phyloP scores from a whole-genome alignment of 2,113 vertebrate genomes.

The Cheilinus undulatus region DNA sequence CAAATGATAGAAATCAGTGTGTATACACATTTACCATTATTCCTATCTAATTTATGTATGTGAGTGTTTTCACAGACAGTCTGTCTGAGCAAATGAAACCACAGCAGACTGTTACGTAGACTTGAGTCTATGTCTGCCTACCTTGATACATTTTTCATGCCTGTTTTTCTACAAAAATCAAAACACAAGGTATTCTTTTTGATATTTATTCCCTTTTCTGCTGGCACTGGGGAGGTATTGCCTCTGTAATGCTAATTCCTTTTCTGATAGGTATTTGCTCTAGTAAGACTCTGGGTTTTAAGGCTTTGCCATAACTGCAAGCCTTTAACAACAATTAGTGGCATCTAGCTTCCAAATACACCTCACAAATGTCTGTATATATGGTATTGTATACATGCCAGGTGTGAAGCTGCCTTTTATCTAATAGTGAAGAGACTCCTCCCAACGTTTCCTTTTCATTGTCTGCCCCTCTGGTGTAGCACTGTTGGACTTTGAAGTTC shows the following conservation, averaged over 20 bases:
- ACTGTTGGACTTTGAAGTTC: conserved; percentile 57
- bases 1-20: neutral
- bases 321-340: conserved; percentile 47
- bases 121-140: conserved; percentile 8
- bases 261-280: conserved; percentile 41
- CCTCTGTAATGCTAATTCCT: conserved; percentile 50
- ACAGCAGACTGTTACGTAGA: conserved; percentile 22
- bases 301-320: conserved; percentile 7
- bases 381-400: conserved; percentile 8
- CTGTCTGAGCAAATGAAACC: conserved; percentile 22
- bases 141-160: conserved; percentile 62
- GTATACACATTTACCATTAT: conserved; percentile 44
- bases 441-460: conserved; percentile 24
- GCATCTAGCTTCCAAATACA: neutral
- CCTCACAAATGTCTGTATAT: conserved; percentile 1
- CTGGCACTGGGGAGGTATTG: conserved; percentile 7
- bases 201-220: conserved; percentile 47
- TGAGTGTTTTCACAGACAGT: conserved; percentile 16
- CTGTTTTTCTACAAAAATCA: conserved; percentile 53
- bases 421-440: conserved; percentile 9
- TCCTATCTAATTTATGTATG: conserved; percentile 32
- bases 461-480: conserved; percentile 17
- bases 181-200: conserved; percentile 59
- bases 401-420: conserved; percentile 25
- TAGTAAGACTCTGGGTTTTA: conserved; percentile 15